A percentile compares a stretch with the other conserved stretches of the same genome.
Evolutionary conservation across 1,140 invertebrate genomes (phyloP).

Genomic region (Hirudo medicinalis): DNA sequence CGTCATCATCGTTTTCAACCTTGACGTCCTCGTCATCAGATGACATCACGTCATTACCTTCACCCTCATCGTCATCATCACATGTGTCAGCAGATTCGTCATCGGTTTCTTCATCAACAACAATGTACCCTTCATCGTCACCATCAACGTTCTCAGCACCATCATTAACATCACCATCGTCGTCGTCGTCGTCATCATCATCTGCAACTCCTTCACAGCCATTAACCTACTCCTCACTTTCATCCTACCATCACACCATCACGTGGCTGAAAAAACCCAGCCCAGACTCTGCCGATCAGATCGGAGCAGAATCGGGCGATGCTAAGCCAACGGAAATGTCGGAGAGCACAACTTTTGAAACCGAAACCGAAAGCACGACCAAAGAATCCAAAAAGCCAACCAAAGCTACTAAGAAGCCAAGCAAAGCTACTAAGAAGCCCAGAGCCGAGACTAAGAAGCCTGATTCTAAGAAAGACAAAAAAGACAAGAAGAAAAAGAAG

Average conservation of each 20-base stretch:
- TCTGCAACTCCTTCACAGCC: neutral
- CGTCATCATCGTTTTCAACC: neutral
- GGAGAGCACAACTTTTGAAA: neutral
- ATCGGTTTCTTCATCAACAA: neutral
- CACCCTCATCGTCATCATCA: conserved; percentile 6
- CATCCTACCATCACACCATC: conserved; percentile 1
- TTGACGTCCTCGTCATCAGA: neutral
- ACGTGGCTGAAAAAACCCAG: neutral
- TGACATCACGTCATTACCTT: neutral
- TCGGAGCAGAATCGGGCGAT: neutral
- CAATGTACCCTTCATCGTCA: neutral
- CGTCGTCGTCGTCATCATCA: neutral
- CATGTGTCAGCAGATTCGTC: no score
- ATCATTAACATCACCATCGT: neutral
- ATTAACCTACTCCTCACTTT: neutral
- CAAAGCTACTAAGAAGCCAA: neutral
- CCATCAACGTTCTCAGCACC: neutral
- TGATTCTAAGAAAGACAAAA: no score
- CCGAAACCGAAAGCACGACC: neutral
- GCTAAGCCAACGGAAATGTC: neutral
- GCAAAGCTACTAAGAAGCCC: no score
- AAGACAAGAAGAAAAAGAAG: no score
- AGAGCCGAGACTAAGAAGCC: no score
- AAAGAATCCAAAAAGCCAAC: neutral
- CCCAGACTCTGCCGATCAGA: neutral